Percentiles rank a stretch among this genome's conserved stretches.
Evolutionary conservation across 2,888 invertebrate species (phyloP).

Genomic region (Erebia aethiops): DNA sequence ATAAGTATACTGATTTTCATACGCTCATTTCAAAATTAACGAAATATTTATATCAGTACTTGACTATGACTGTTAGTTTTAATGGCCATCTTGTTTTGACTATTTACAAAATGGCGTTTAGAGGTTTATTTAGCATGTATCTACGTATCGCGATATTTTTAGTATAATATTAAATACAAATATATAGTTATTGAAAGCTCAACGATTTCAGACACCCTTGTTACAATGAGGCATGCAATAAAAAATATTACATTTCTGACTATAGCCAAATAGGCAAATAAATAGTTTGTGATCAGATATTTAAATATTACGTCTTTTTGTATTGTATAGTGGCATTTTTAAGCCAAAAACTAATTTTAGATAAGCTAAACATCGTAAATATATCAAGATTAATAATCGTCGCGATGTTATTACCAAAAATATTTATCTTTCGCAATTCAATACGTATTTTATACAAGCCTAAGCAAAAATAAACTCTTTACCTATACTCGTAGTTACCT

Average conservation of each 20-base stretch:
- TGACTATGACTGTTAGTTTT: slow-evolving; percentile 31
- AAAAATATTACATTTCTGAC: slow-evolving; percentile 44
- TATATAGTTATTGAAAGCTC: slow-evolving; percentile 74
- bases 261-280: slow-evolving; percentile 48
- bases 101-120: slow-evolving; percentile 42
- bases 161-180: slow-evolving; percentile 57
- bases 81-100: slow-evolving; percentile 49
- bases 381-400: slow-evolving; percentile 56
- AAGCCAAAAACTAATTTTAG: slow-evolving; percentile 60
- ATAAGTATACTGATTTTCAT: slow-evolving; percentile 15
- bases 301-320: slow-evolving; percentile 39
- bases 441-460: slow-evolving; percentile 73
- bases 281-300: slow-evolving; percentile 42
- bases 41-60: slow-evolving; percentile 24
- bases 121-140: slow-evolving; percentile 38
- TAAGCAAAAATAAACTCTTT: slow-evolving; percentile 82
- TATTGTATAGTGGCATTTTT: slow-evolving; percentile 47
- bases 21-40: slow-evolving; percentile 20
- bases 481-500: slow-evolving; percentile 49
- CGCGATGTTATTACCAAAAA: slow-evolving; percentile 76
- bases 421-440: slow-evolving; percentile 76
- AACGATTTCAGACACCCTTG: slow-evolving; percentile 76
- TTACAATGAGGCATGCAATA: slow-evolving; percentile 61
- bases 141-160: slow-evolving; percentile 46
- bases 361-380: slow-evolving; percentile 59